Conservation (phyloP, 2,797 vertebrate species). For the Arctocebus calabarensis region DNA sequence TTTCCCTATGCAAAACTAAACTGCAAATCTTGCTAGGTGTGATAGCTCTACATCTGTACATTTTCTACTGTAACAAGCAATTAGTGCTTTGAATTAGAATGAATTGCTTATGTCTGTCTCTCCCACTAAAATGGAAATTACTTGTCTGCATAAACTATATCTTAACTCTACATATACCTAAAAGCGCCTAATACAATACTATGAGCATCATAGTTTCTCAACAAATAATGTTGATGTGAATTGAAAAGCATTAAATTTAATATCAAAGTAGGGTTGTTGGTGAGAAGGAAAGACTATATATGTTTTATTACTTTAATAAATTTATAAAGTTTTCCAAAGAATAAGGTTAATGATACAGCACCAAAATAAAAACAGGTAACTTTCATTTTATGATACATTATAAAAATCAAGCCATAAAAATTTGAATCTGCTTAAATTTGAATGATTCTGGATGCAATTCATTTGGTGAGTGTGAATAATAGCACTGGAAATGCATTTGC, state of each 20-base stretch:
- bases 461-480: neutral
- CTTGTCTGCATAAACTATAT: neutral
- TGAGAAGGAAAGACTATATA: neutral
- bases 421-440: constrained; percentile 23
- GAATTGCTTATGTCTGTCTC: neutral
- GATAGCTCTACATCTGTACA: neutral
- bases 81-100: constrained; percentile 31
- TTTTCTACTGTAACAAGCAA: neutral
- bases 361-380: neutral
- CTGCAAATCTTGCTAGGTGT: neutral
- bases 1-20: neutral
- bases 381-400: neutral
- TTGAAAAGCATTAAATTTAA: constrained; percentile 20
- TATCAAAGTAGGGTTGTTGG: constrained; percentile 8
- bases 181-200: neutral
- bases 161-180: neutral
- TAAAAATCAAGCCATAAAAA: constrained; percentile 24
- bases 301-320: constrained; percentile 51
- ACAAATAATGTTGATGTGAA: constrained; percentile 1
- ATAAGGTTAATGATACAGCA: neutral
- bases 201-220: constrained; percentile 3
- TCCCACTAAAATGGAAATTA: constrained; percentile 30
- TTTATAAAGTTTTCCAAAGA: neutral
- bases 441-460: neutral
- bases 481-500: neutral